Evolutionary conservation across 2,797 vertebrate species (phyloP).

Genomic region (Notoglanidium macrostoma): DNA sequence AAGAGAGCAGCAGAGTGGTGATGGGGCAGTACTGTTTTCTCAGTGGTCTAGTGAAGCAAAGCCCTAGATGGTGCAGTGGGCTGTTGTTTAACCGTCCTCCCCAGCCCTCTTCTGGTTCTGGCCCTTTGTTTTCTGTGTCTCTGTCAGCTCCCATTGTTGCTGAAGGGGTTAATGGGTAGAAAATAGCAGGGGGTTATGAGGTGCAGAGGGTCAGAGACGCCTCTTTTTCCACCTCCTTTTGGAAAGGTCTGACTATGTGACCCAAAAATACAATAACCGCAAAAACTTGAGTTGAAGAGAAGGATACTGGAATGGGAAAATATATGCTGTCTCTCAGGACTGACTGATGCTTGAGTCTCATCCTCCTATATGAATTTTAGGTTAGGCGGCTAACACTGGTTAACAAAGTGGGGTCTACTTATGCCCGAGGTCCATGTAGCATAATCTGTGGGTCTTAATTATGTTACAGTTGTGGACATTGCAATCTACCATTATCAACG

Average conservation of each 20-base stretch:
- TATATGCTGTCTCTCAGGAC: slow-evolving; percentile 16
- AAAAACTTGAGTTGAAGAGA: slow-evolving; percentile 40
- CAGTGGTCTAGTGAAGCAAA: slow-evolving; percentile 68
- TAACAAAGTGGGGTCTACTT: not conserved
- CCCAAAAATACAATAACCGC: slow-evolving; percentile 75
- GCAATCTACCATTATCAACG: not conserved
- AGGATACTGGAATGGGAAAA: slow-evolving; percentile 26
- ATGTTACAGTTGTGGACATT: not conserved
- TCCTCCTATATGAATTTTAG: slow-evolving; percentile 12
- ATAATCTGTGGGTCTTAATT: not conserved
- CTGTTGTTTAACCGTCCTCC: slow-evolving; percentile 61
- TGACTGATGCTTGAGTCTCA: not conserved
- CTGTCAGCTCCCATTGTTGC: slow-evolving; percentile 82
- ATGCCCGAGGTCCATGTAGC: not conserved
- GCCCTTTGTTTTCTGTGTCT: slow-evolving; percentile 79
- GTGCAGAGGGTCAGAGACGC: slow-evolving; percentile 50
- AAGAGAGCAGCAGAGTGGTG: slow-evolving; percentile 45
- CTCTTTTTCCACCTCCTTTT: slow-evolving; percentile 57
- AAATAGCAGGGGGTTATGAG: slow-evolving; percentile 54
- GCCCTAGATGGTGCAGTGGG: slow-evolving; percentile 62
- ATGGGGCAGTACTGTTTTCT: slow-evolving; percentile 70
- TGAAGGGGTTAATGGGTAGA: slow-evolving; percentile 79
- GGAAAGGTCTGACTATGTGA: slow-evolving; percentile 78
- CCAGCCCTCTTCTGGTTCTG: slow-evolving; percentile 60
- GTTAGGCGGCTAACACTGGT: not conserved